Evolutionary conservation across 1,140 invertebrate species (phyloP).

Genomic region (Popillia japonica): DNA sequence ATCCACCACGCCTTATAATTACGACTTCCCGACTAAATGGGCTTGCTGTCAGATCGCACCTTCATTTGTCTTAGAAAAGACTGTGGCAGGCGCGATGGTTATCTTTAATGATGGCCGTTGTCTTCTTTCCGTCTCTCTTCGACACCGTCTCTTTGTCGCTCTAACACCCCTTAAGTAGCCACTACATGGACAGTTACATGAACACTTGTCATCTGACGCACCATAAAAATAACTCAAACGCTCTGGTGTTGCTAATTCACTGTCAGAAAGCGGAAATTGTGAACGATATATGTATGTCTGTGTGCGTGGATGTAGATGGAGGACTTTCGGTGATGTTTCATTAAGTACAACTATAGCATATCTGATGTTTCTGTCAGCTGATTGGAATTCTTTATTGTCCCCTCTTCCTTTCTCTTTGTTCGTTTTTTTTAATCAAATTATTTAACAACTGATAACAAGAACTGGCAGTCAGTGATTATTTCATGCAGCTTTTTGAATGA

Average conservation of each 20-base stretch:
- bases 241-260: constrained; percentile 48
- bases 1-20: constrained; percentile 59
- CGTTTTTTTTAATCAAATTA: too few species aligned
- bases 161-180: constrained; percentile 43
- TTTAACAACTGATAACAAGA: too few species aligned
- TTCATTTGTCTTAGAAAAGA: constrained; percentile 58
- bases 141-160: constrained; percentile 22
- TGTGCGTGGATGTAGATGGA: background rate
- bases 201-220: constrained; percentile 49
- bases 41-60: constrained; percentile 59
- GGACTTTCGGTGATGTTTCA: background rate
- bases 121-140: constrained; percentile 44
- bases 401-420: background rate
- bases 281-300: constrained; percentile 23
- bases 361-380: background rate
- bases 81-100: constrained; percentile 56
- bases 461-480: too few species aligned
- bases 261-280: constrained; percentile 39
- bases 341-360: background rate
- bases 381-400: background rate
- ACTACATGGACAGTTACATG: constrained; percentile 49
- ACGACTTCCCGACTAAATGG: constrained; percentile 60
- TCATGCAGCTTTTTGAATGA: too few species aligned
- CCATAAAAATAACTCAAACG: constrained; percentile 55
- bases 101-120: constrained; percentile 55